Evolutionary conservation across 1,140 invertebrate genomes (phyloP).

Genomic region (Bombus turneri): DNA sequence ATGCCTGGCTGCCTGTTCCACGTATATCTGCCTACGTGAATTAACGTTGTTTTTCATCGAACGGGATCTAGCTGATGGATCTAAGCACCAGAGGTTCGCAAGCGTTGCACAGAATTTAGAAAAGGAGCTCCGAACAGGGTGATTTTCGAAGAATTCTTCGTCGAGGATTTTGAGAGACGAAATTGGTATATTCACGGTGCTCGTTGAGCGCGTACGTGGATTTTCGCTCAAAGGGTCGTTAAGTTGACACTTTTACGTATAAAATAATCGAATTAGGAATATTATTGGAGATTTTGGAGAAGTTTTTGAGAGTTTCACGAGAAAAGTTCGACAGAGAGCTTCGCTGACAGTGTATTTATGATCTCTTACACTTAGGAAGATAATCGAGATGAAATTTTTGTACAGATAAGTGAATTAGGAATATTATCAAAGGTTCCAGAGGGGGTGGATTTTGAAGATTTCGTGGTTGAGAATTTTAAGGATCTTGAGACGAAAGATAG

Average conservation of each 20-base stretch:
- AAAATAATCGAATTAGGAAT: no score
- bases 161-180: not conserved
- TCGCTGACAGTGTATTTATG: no score
- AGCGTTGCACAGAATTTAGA: not conserved
- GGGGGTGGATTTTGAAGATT: not conserved
- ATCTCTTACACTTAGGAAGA: rapidly evolving
- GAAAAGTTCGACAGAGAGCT: no score
- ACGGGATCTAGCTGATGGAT: not conserved
- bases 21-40: conserved; percentile 58
- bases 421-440: not conserved
- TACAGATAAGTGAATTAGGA: not conserved
- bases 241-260: no score
- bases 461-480: not conserved
- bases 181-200: no score
- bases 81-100: not conserved
- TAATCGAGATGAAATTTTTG: not conserved
- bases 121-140: not conserved
- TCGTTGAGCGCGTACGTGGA: no score
- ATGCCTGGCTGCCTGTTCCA: conserved; percentile 53
- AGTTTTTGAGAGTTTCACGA: no score
- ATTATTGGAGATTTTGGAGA: no score
- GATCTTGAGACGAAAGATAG: not conserved
- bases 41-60: conserved; percentile 48
- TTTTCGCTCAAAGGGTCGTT: no score
- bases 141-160: not conserved